Conservation (phyloP, 2,888 invertebrate species). For the Andrena fulva region DNA sequence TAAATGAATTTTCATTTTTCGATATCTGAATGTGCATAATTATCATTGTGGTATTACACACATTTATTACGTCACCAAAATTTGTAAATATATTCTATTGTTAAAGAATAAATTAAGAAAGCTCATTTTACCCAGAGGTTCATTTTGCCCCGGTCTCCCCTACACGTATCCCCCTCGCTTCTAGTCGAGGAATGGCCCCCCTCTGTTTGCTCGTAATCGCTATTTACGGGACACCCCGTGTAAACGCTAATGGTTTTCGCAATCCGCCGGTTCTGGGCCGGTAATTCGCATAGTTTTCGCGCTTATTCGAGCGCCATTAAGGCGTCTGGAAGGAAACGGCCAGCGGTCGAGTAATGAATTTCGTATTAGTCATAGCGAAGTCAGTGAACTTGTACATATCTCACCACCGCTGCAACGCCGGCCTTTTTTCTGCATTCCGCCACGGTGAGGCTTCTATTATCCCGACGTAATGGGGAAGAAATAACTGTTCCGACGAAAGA, state of each 20-base stretch:
- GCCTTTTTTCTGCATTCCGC: constrained; percentile 1
- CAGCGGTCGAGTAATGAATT: constrained; percentile 52
- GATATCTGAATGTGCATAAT: no score
- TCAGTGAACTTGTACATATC: constrained; percentile 51
- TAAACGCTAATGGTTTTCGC: constrained; percentile 14
- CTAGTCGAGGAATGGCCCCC: no score
- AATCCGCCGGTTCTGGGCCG: constrained; percentile 32
- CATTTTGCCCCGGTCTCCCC: no score
- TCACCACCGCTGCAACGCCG: constrained; percentile 2
- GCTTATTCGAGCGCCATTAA: constrained; percentile 38
- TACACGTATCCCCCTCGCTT: no score
- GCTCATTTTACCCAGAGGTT: no score
- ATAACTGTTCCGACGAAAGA: not conserved
- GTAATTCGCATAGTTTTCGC: constrained; percentile 39
- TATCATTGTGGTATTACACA: no score
- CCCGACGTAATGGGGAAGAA: not conserved
- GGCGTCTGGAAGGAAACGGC: constrained; percentile 42
- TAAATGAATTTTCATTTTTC: no score
- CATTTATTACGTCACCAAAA: no score
- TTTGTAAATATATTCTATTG: no score
- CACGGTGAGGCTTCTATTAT: not conserved
- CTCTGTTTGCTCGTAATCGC: no score
- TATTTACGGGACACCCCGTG: constrained; percentile 12
- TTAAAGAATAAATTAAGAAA: no score
- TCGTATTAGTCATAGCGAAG: constrained; percentile 53